Conservation (phyloP, 2,888 invertebrate genomes). For the Acanthosepion esculentum region DNA sequence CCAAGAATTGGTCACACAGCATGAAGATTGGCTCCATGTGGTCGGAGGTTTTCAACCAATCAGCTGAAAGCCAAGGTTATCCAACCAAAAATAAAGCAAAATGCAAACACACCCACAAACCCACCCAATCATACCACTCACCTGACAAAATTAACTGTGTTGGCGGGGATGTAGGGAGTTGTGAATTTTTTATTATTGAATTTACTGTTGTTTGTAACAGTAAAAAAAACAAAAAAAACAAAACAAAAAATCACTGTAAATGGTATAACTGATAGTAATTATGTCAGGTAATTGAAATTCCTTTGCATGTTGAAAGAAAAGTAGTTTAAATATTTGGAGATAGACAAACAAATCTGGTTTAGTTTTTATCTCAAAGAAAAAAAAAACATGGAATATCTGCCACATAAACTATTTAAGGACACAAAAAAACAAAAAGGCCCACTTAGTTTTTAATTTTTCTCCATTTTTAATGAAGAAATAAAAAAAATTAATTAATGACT, state of each 20-base stretch:
- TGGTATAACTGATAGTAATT: not conserved
- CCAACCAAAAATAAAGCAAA: slow-evolving; percentile 6
- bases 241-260: not conserved
- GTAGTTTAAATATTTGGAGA: not conserved
- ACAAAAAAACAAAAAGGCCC: not conserved
- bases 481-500: not conserved
- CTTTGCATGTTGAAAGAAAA: slow-evolving; percentile 33
- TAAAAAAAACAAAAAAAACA: not conserved
- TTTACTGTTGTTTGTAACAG: not conserved
- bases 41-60: not conserved
- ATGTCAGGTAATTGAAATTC: not conserved
- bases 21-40: not conserved
- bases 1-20: slow-evolving; percentile 9
- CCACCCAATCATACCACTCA: not conserved
- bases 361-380: not conserved
- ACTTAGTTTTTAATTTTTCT: not conserved
- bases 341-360: not conserved
- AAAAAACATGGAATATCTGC: not conserved
- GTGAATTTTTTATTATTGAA: not conserved
- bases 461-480: not conserved
- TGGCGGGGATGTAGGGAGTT: not conserved
- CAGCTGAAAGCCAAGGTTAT: slow-evolving; percentile 33
- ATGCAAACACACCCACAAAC: not conserved
- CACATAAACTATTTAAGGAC: not conserved
- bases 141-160: not conserved